Conservation (phyloP, 2,113 vertebrate genomes). For the Alligator mississippiensis region DNA sequence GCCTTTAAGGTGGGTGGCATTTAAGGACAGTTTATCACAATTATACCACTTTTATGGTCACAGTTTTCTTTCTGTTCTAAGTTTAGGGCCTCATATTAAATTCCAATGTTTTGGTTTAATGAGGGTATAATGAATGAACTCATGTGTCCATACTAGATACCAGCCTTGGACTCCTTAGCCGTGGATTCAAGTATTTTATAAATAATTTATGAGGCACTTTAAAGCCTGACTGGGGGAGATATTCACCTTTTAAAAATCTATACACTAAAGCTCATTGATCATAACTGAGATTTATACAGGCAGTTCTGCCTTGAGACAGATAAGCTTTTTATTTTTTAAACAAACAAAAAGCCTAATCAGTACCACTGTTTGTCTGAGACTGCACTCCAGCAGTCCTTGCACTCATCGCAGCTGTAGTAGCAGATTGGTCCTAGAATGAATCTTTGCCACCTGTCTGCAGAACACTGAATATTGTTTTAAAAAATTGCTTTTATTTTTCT, state of each 20-base stretch:
- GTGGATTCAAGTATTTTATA: conserved; percentile 15
- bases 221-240: conserved; percentile 41
- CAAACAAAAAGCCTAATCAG: background rate
- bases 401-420: background rate
- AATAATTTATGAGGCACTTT: conserved; percentile 57
- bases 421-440: background rate
- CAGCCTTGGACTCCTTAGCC: background rate
- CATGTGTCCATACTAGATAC: background rate
- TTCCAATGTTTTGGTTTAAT: background rate
- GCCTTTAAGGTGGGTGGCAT: background rate
- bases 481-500: background rate
- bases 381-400: background rate
- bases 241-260: conserved; percentile 19
- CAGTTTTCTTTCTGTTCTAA: background rate
- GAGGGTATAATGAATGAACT: conserved; percentile 5
- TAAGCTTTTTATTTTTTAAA: background rate
- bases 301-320: background rate
- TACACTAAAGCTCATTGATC: conserved; percentile 45
- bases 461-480: background rate
- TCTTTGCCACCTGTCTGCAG: background rate
- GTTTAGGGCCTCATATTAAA: background rate
- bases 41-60: background rate
- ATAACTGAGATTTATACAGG: background rate
- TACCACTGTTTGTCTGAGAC: background rate
- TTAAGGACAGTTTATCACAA: background rate